Evolutionary conservation across 2,888 invertebrate species (phyloP).

Genomic region (Lucinisca nassula): DNA sequence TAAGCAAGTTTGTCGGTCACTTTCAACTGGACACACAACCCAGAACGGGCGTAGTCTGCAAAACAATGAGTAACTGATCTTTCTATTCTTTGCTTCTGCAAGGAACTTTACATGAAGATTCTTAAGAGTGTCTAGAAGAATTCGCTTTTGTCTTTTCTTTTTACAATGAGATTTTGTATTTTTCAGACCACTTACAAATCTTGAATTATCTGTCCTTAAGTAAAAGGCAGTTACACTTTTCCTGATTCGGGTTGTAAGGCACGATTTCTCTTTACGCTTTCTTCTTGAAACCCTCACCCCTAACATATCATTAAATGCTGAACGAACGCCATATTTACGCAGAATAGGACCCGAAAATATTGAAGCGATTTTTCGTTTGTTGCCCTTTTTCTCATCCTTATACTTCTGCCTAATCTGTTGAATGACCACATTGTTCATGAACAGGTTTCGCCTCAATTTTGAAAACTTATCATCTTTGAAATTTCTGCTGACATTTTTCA

Average conservation of each 20-base stretch:
- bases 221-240: slow-evolving; percentile 35
- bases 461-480: too few relatives aligned
- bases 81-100: neutral
- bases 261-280: too few relatives aligned
- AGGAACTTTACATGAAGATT: slow-evolving; percentile 46
- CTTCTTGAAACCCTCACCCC: too few relatives aligned
- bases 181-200: slow-evolving; percentile 43
- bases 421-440: too few relatives aligned
- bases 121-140: slow-evolving; percentile 36
- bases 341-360: neutral
- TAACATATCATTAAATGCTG: too few relatives aligned
- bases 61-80: slow-evolving; percentile 49
- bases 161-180: slow-evolving; percentile 41
- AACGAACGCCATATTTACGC: too few relatives aligned
- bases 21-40: slow-evolving; percentile 35
- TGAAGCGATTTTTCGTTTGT: neutral
- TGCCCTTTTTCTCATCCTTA: neutral
- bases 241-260: too few relatives aligned
- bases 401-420: neutral
- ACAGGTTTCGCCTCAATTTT: too few relatives aligned
- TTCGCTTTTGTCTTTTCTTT: slow-evolving; percentile 43
- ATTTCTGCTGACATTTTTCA: too few relatives aligned
- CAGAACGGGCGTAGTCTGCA: slow-evolving; percentile 55
- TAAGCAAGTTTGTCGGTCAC: slow-evolving; percentile 56
- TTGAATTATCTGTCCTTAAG: slow-evolving; percentile 47